Evolutionary conservation across 2,888 invertebrate species (phyloP).

Genomic region (Ptilodon capucinus): DNA sequence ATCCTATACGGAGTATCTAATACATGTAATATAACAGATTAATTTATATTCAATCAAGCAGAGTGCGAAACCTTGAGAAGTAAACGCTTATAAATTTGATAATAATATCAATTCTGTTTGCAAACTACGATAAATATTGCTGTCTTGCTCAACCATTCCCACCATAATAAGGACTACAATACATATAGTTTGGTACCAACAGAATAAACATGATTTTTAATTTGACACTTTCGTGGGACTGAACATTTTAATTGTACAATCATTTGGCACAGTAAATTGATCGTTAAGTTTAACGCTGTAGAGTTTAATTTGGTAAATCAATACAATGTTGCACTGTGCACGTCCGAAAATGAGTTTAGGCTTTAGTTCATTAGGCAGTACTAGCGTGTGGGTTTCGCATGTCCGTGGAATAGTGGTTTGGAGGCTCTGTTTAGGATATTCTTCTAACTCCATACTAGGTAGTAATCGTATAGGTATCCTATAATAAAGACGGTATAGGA

Average conservation of each 20-base stretch:
- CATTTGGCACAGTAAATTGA: background rate
- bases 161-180: too few species aligned
- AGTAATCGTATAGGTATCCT: too few species aligned
- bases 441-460: too few species aligned
- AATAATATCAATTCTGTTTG: too few species aligned
- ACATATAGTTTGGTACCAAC: too few species aligned
- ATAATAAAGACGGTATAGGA: too few species aligned
- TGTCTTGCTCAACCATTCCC: too few species aligned
- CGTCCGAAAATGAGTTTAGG: background rate
- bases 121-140: too few species aligned
- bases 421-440: background rate
- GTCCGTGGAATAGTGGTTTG: background rate
- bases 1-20: constrained; percentile 5
- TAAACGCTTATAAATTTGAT: constrained; percentile 10
- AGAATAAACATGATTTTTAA: too few species aligned
- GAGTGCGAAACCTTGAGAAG: constrained; percentile 26
- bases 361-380: background rate
- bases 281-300: background rate
- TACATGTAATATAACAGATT: background rate
- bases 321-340: background rate
- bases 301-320: background rate
- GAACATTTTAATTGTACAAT: constrained; percentile 6
- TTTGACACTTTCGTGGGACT: constrained; percentile 1
- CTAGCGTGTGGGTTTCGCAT: background rate
- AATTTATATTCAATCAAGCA: constrained; percentile 16